A percentile compares a stretch with the other conserved stretches of the same genome.
Evolutionary conservation across 2,888 invertebrate genomes (phyloP).

Genomic region (Drosophila conformis): DNA sequence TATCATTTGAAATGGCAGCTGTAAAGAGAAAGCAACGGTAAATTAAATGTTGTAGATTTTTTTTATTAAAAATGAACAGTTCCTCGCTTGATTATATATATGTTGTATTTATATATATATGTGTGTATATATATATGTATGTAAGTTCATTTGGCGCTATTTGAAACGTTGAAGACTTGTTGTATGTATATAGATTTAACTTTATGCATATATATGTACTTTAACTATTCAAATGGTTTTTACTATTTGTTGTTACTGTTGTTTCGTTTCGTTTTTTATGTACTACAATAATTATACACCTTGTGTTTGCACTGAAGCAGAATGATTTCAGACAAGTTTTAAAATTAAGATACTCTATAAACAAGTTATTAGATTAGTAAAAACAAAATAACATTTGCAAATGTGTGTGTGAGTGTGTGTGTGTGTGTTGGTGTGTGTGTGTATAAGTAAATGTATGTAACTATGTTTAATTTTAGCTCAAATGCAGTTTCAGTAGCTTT

Average conservation of each 20-base stretch:
- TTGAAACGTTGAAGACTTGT: slow-evolving; percentile 65
- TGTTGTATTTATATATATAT: slow-evolving; percentile 20
- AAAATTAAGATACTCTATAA: slow-evolving; percentile 23
- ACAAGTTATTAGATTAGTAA: slow-evolving; percentile 43
- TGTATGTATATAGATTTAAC: slow-evolving; percentile 43
- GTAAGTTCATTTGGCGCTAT: slow-evolving; percentile 77
- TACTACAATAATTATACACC: slow-evolving; percentile 34
- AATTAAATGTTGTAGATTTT: slow-evolving; percentile 26
- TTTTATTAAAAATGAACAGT: slow-evolving; percentile 59
- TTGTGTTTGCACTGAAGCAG: slow-evolving; percentile 50
- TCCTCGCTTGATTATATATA: slow-evolving; percentile 53
- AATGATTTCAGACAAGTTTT: slow-evolving; percentile 40
- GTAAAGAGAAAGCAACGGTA: neutral
- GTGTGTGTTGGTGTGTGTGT: slow-evolving; percentile 22
- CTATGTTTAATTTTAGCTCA: slow-evolving; percentile 50
- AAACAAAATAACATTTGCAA: slow-evolving; percentile 56
- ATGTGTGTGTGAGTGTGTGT: slow-evolving; percentile 30
- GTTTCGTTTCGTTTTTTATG: slow-evolving; percentile 17
- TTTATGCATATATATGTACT: slow-evolving; percentile 39
- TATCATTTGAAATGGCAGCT: neutral
- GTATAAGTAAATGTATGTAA: slow-evolving; percentile 33
- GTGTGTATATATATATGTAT: slow-evolving; percentile 27
- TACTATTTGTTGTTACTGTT: neutral
- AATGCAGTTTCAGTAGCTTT: slow-evolving; percentile 72
- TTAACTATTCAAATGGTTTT: slow-evolving; percentile 42